phyloP scores from a whole-genome alignment of 2,113 vertebrate genomes.

The Patagioenas fasciata region DNA sequence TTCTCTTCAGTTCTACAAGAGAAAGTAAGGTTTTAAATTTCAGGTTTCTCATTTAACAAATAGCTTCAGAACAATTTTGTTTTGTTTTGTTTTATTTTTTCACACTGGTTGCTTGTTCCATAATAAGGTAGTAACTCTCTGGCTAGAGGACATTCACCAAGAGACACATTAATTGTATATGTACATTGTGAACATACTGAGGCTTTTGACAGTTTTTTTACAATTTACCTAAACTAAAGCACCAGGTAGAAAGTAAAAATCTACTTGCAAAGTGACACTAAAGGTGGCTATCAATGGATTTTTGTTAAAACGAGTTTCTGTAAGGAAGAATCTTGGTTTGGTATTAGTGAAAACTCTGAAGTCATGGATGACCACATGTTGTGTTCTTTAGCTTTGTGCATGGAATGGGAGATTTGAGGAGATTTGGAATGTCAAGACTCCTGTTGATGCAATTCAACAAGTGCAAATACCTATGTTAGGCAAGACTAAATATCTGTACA shows the following conservation, averaged over 20 bases:
- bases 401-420: background rate
- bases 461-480: background rate
- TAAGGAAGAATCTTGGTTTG: background rate
- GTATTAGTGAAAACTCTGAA: background rate
- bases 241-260: background rate
- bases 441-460: background rate
- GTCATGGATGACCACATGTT: background rate
- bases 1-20: background rate
- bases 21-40: background rate
- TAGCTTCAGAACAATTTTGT: background rate
- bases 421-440: background rate
- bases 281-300: background rate
- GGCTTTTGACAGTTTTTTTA: background rate
- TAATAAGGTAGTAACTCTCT: background rate
- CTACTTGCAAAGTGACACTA: background rate
- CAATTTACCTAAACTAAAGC: background rate
- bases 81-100: background rate
- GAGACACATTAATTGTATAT: background rate
- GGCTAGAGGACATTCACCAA: background rate
- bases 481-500: background rate
- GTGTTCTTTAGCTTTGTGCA: background rate
- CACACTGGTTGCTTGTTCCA: background rate
- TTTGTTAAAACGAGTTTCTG: background rate
- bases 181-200: background rate
- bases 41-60: background rate